Base-by-base conservation (phyloP, 2,888 invertebrate genomes). In the Elegia similella region DNA sequence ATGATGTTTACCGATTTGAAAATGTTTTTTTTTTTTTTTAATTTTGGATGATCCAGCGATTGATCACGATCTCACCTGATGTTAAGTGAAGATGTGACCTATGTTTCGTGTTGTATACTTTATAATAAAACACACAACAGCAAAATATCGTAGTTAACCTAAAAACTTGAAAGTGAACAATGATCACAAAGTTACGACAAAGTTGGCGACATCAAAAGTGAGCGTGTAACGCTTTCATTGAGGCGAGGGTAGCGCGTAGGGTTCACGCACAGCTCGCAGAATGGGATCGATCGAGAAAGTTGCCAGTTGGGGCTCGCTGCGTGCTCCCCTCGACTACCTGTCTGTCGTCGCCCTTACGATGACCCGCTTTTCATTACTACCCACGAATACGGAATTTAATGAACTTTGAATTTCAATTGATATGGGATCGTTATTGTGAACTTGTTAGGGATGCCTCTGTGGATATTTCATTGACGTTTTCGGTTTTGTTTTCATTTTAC, bases 281-380 rank as follows among this genome's bases (percentile, higher is more conserved):
- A 63, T 61, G 61, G 62, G 57, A 67, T 69, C 70, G 70, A 70
- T 68, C 61, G 68, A 62, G 66, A 68, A 68, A 66, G 63, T 67
- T 68, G 59, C 62, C 59, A 48, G 58, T 48, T 52, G 52, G 62
- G 53, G 15, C n/a, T 7, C 23, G 52, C 23, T 38, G 17, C 52
- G 47, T 55, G 52, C 62, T 59, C 62, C 66, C 63, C 62, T 62
- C 61, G 57, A 59, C 60, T 60, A 68, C 67, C 65, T 68, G 67
- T 66, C 67, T 66, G 64, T 54, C 59, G 58, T 29, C 59, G 58
- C 54, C 59, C 55, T 59, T 56, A 58, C 23, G 53, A 54, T 70
- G 70, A 72, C 69, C 70, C 61, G 64, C 62, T 72, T 69, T 65
- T 60, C 65, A 64, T 64, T 64, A 44, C 42, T 46, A 30, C 43